Evolutionary conservation across 2,888 invertebrate species (phyloP), one percentile per base, ranked within the genome.

Genomic region (Slavum lentiscoides): DNA sequence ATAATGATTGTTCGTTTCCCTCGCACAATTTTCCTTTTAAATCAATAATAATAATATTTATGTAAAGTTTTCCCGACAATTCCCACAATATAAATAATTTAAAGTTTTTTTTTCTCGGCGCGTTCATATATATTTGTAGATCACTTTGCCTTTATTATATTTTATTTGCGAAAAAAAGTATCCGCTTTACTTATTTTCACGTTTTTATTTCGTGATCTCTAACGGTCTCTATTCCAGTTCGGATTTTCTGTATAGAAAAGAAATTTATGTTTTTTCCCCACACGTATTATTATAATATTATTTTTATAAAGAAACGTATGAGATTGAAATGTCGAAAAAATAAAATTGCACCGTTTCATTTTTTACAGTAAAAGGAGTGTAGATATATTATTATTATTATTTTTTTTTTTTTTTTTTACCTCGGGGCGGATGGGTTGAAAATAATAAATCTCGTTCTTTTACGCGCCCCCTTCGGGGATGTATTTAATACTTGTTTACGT

Each of bases 401-500:
- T 15, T 62, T 30, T 23, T 39, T 17, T 37, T 58, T 67, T 66
- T 55, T 64, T 5, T 66, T n/a, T 58, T 43, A 58, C 67, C 21
- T 66, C 11, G 1, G 75, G 66, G 58, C 3, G 58, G 17, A 59
- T 30, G 43, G 21, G 61, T 49, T 43, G 17, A 43, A 67, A 67
- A 58, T 39, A 75, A 67, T 75, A 58, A 67, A 75, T 75, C 55
- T 67, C 21, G 39, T 58, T 66, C 8, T 75, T 74, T 62, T 66
- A 55, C 8, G 61, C 23, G 19, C 9, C 43, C 3, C 53, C 74
- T 37, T 37, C n/a, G 74, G 30, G 53, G n/a, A 66, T 55, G 13
- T 64, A 19, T 37, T 53, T 74, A 66, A 64, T 53, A 74, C 23
- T 58, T 58, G 58, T 75, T 58, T 49, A 61, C 61, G 43, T 73